Evolutionary conservation across 2,888 invertebrate species (phyloP).

Genomic region (Rhamnusium bicolor): DNA sequence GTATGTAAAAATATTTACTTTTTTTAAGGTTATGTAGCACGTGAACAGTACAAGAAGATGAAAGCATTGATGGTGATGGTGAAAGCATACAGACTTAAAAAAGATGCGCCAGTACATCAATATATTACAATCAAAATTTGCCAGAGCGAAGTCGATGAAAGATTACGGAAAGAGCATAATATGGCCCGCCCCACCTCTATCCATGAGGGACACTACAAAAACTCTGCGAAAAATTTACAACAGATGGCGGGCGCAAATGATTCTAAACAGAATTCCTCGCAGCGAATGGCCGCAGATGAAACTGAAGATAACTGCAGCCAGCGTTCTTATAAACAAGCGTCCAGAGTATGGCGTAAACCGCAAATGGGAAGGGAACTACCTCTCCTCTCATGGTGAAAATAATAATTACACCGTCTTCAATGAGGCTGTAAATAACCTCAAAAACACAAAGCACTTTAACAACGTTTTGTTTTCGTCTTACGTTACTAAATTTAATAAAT

Average conservation of each 20-base stretch:
- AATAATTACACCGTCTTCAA: slow-evolving; percentile 78
- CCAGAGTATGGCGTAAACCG: slow-evolving; percentile 83
- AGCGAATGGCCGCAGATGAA: slow-evolving; percentile 92
- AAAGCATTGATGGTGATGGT: slow-evolving; percentile 89
- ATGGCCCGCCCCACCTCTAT: slow-evolving; percentile 88
- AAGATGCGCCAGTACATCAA: slow-evolving; percentile 82
- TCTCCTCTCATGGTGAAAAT: slow-evolving; percentile 80
- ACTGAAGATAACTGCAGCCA: slow-evolving; percentile 85
- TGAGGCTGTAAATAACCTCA: slow-evolving; percentile 79
- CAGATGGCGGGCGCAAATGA: slow-evolving; percentile 92
- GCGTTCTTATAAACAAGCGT: slow-evolving; percentile 79
- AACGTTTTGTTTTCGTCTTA: slow-evolving; percentile 79
- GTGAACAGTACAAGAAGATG: slow-evolving; percentile 87
- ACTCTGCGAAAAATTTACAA: slow-evolving; percentile 78
- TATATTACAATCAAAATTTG: slow-evolving; percentile 78
- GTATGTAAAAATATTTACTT: too few species aligned
- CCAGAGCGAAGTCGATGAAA: slow-evolving; percentile 76
- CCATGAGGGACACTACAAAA: slow-evolving; percentile 77
- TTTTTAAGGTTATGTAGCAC: slow-evolving; percentile 70
- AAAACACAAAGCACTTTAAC: slow-evolving; percentile 78
- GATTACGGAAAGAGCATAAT: slow-evolving; percentile 84
- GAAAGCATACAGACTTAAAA: slow-evolving; percentile 85
- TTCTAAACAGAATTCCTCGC: slow-evolving; percentile 82
- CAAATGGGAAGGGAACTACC: slow-evolving; percentile 90
- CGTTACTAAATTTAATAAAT: slow-evolving; percentile 81